Evolutionary conservation across 2,888 invertebrate species (phyloP).

Genomic region (Ophonus ardosiacus): DNA sequence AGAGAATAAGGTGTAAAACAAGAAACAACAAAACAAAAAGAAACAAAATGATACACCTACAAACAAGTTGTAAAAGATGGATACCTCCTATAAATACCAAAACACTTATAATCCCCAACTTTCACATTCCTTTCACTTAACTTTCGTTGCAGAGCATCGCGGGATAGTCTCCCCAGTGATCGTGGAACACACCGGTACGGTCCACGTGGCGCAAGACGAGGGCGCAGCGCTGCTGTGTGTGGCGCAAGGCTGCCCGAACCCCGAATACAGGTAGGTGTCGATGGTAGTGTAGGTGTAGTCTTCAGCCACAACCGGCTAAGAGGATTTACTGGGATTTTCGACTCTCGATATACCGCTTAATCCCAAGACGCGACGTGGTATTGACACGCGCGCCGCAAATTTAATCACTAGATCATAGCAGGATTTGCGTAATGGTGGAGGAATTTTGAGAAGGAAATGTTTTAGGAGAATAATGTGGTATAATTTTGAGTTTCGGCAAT

Average conservation of each 20-base stretch:
- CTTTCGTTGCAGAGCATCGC: slow-evolving; percentile 80
- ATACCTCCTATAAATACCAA: too few relatives aligned
- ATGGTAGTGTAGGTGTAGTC: not conserved
- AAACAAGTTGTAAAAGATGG: too few relatives aligned
- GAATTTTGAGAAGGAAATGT: too few relatives aligned
- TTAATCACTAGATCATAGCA: slow-evolving; percentile 55
- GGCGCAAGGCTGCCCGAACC: slow-evolving; percentile 88
- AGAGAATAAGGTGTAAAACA: too few relatives aligned
- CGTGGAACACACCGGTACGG: slow-evolving; percentile 83
- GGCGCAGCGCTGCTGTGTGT: slow-evolving; percentile 87
- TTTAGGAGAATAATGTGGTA: too few relatives aligned
- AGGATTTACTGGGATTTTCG: slow-evolving; percentile 60
- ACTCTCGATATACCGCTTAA: slow-evolving; percentile 55
- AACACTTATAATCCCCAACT: too few relatives aligned
- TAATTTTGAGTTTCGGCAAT: not conserved
- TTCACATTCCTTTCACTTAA: too few relatives aligned
- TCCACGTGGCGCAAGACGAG: slow-evolving; percentile 85
- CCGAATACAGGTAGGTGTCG: slow-evolving; percentile 83
- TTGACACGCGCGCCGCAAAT: slow-evolving; percentile 56
- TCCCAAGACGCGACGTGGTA: slow-evolving; percentile 47
- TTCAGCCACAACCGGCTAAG: slow-evolving; percentile 32
- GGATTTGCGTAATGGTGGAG: slow-evolving; percentile 39
- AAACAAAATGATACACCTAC: too few relatives aligned
- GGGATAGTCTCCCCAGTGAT: slow-evolving; percentile 85
- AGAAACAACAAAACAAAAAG: too few relatives aligned